Evolutionary conservation across 2,888 invertebrate genomes (phyloP).

Genomic region (Uropetala carovei): DNA sequence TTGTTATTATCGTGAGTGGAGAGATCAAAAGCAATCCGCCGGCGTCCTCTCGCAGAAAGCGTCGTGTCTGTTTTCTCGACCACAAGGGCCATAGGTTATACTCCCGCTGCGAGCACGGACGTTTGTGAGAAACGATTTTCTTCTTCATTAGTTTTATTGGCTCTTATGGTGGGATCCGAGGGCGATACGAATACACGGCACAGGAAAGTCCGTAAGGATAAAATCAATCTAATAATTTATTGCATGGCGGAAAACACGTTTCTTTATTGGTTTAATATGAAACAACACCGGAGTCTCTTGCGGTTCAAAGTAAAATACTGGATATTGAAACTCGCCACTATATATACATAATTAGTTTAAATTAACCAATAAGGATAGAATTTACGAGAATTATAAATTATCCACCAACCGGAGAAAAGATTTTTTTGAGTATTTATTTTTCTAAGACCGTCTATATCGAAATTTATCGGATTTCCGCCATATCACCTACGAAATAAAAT

Average conservation of each 20-base stretch:
- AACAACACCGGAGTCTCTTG: no score
- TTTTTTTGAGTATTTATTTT: no score
- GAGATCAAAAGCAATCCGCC: conserved; percentile 50
- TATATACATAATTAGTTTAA: no score
- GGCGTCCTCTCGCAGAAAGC: not conserved
- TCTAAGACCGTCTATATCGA: no score
- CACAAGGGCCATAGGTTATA: conserved; percentile 49
- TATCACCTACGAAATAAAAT: no score
- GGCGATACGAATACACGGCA: not conserved
- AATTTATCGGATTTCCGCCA: no score
- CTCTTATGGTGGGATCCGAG: not conserved
- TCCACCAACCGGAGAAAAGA: no score
- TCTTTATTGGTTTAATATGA: not conserved
- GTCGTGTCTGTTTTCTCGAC: conserved; percentile 35
- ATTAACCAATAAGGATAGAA: no score
- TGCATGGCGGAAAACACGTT: not conserved
- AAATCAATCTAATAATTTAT: not conserved
- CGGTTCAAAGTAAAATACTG: no score
- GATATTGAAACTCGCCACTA: no score
- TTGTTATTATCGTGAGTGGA: conserved; percentile 5
- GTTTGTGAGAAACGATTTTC: conserved; percentile 63
- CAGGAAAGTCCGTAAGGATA: not conserved
- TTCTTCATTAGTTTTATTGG: conserved; percentile 41
- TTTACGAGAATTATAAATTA: no score
- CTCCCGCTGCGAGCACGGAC: conserved; percentile 45